A percentile compares a stretch with the other conserved stretches of the same genome.
These are phyloP conservation scores for Sebastes trivittatus DNA, from an alignment of 2,797 vertebrate species.

Conservation along the genomic window DNA sequence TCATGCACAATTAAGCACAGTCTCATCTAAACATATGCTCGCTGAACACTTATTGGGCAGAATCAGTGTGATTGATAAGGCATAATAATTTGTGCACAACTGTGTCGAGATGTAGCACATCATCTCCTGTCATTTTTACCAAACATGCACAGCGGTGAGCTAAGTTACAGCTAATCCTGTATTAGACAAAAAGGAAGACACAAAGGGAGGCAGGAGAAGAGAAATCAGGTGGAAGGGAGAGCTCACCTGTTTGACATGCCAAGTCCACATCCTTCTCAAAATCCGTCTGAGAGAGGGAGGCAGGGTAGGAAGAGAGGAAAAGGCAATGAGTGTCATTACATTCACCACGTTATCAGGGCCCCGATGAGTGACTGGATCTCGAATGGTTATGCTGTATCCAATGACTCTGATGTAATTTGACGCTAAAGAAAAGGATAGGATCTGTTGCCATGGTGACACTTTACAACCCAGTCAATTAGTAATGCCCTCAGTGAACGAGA, in stretches of 20 bases:
- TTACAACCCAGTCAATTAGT: slow-evolving; percentile 6
- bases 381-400: slow-evolving; percentile 22
- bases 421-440: neutral
- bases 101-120: slow-evolving; percentile 39
- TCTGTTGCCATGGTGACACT: slow-evolving; percentile 41
- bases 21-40: slow-evolving; percentile 57
- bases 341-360: slow-evolving; percentile 1
- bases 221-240: slow-evolving; percentile 13
- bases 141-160: slow-evolving; percentile 24
- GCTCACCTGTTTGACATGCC: slow-evolving; percentile 98
- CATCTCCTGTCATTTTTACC: slow-evolving; percentile 46
- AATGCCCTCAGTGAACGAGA: neutral
- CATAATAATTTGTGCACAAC: slow-evolving; percentile 49
- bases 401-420: neutral
- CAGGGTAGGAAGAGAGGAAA: slow-evolving; percentile 48
- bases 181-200: slow-evolving; percentile 13
- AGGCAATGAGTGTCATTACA: slow-evolving; percentile 36
- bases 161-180: slow-evolving; percentile 29
- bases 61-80: slow-evolving; percentile 69
- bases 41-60: slow-evolving; percentile 58
- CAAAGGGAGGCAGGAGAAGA: neutral
- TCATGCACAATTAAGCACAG: slow-evolving; percentile 73
- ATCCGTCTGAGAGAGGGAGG: slow-evolving; percentile 89
- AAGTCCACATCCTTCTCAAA: slow-evolving; percentile 99
- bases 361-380: slow-evolving; percentile 26